Evolutionary conservation across 2,113 vertebrate species (phyloP).

Genomic region (Charadrius vociferus): DNA sequence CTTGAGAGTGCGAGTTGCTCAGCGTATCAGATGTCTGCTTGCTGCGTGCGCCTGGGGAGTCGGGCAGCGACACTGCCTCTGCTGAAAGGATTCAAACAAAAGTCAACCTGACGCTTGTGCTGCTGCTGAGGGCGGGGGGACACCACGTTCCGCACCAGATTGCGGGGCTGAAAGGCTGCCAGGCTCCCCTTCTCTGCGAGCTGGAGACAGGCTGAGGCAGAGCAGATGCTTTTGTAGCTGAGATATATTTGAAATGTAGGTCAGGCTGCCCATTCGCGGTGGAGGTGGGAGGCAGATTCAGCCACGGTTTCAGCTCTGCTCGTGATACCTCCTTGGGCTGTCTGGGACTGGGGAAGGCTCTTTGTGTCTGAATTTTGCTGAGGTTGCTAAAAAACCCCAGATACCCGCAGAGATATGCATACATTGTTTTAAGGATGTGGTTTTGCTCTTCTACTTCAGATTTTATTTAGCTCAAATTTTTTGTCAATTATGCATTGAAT

Average conservation of each 20-base stretch:
- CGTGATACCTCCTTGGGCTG: neutral
- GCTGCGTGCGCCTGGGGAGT: neutral
- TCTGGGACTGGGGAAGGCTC: neutral
- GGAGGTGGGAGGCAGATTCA: neutral
- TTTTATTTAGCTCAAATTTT: neutral
- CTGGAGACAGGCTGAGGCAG: neutral
- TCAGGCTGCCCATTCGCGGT: constrained; percentile 22
- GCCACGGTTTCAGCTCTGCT: neutral
- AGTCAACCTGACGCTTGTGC: neutral
- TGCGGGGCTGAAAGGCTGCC: constrained; percentile 8
- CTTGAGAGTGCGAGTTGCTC: neutral
- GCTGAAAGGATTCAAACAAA: neutral
- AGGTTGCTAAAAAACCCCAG: neutral
- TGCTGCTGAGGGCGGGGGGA: neutral
- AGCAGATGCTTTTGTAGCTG: neutral
- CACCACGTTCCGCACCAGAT: neutral
- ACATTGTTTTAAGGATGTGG: neutral
- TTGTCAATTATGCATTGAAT: neutral
- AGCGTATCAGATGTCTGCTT: neutral
- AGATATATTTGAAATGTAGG: constrained; percentile 39
- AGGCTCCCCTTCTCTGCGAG: neutral
- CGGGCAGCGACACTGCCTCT: neutral
- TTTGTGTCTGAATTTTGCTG: neutral
- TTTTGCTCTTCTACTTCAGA: neutral
- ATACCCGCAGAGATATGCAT: neutral